Conservation (phyloP, 2,113 vertebrate species). For the Neolamprologus variostigma region DNA sequence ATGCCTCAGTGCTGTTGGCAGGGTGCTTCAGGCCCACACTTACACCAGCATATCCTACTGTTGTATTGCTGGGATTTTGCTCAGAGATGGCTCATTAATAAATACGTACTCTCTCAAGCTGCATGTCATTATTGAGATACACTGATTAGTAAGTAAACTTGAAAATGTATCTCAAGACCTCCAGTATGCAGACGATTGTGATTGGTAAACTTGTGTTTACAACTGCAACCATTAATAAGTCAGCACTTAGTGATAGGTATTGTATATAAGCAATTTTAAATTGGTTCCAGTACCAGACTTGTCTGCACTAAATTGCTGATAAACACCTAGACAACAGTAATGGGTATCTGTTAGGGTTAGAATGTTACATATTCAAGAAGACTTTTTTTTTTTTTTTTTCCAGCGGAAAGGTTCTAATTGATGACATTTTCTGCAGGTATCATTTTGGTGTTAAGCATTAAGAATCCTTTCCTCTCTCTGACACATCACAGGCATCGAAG, state of each 20-base stretch:
- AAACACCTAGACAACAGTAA: neutral
- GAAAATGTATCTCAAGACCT: neutral
- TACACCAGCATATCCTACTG: neutral
- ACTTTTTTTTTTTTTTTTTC: neutral
- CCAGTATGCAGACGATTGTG: neutral
- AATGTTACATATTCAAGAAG: neutral
- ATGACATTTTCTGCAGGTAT: neutral
- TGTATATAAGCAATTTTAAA: neutral
- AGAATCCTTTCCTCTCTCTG: neutral
- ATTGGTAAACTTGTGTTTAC: neutral
- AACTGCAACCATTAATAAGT: neutral
- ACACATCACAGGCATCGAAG: neutral
- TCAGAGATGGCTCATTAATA: slow-evolving; percentile 8
- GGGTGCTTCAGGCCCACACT: slow-evolving; percentile 21
- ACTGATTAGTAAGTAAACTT: slow-evolving; percentile 28
- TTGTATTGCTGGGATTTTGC: slow-evolving; percentile 8
- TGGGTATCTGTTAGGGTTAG: neutral
- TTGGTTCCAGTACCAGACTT: neutral
- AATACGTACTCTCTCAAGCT: slow-evolving; percentile 7
- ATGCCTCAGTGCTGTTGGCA: slow-evolving; percentile 40
- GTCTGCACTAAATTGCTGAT: neutral
- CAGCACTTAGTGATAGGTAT: neutral
- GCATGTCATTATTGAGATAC: neutral
- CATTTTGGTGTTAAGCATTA: neutral
- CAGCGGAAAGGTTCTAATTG: neutral